Evolutionary conservation across 2,797 vertebrate species (phyloP).

Genomic region (Myotis myotis): DNA sequence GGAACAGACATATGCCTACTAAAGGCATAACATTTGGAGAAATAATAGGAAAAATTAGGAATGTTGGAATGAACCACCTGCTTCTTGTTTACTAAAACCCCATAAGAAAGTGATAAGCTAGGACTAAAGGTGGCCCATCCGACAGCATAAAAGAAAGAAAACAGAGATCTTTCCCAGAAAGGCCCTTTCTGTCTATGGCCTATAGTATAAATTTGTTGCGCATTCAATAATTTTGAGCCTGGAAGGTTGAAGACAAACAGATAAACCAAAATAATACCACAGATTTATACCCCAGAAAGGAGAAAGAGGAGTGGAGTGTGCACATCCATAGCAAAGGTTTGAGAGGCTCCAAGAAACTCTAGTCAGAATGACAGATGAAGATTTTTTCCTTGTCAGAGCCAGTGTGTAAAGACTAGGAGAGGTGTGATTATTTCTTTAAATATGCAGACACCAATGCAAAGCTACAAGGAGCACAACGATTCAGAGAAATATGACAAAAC

Average conservation of each 20-base stretch:
- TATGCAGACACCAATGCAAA: background rate
- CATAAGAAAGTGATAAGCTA: background rate
- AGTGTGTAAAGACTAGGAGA: background rate
- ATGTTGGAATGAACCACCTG: background rate
- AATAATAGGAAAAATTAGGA: background rate
- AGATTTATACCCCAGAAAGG: background rate
- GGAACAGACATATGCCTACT: background rate
- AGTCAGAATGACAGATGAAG: background rate
- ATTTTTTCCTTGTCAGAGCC: background rate
- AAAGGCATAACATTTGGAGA: background rate
- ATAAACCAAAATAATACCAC: background rate
- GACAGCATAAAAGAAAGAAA: background rate
- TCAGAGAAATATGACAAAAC: background rate
- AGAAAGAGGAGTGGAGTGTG: background rate
- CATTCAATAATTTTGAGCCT: background rate
- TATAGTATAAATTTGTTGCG: background rate
- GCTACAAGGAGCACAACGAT: background rate
- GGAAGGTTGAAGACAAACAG: background rate
- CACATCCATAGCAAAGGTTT: background rate
- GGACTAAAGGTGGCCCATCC: background rate
- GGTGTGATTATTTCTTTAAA: background rate
- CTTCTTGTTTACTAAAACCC: background rate
- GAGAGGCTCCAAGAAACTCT: background rate
- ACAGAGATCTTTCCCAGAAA: background rate
- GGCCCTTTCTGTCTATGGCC: background rate